Percentiles rank a stretch among this genome's conserved stretches.
Conservation (phyloP, 2,797 vertebrate genomes). For the Poecilia velifera region DNA sequence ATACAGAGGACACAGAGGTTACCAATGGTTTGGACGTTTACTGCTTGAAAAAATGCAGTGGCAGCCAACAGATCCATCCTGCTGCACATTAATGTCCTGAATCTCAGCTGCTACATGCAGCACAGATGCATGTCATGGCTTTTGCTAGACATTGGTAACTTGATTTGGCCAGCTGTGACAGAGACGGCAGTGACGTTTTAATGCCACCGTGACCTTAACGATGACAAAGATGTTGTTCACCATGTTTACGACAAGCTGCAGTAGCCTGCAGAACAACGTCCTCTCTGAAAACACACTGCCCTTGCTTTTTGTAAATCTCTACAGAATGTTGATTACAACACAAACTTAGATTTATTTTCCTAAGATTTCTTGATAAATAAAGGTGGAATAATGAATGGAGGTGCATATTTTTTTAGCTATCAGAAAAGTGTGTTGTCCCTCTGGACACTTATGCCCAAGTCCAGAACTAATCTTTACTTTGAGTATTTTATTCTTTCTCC, state of each 20-base stretch:
- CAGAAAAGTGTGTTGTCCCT: background rate
- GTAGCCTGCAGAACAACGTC: background rate
- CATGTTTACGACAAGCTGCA: background rate
- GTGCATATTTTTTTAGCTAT: background rate
- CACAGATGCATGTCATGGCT: slow-evolving; percentile 18
- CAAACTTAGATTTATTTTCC: background rate
- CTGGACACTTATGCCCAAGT: background rate
- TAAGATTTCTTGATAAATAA: background rate
- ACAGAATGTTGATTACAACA: too few relatives aligned
- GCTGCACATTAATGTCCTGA: slow-evolving; percentile 5
- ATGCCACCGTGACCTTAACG: slow-evolving; percentile 19
- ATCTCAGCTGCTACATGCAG: slow-evolving; percentile 16
- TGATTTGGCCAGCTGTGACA: slow-evolving; percentile 13
- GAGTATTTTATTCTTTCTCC: background rate
- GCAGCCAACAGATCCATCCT: background rate
- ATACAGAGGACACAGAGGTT: background rate
- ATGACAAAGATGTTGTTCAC: slow-evolving; percentile 14
- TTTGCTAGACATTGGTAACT: slow-evolving; percentile 1
- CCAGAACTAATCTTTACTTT: background rate
- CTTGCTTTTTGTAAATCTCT: background rate
- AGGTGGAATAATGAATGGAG: background rate
- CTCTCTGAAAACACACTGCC: background rate
- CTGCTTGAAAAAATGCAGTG: background rate
- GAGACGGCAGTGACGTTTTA: background rate
- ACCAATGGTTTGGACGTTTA: background rate